phyloP scores from a whole-genome alignment of 2,113 vertebrate genomes.

The Acrocephalus kingi region DNA sequence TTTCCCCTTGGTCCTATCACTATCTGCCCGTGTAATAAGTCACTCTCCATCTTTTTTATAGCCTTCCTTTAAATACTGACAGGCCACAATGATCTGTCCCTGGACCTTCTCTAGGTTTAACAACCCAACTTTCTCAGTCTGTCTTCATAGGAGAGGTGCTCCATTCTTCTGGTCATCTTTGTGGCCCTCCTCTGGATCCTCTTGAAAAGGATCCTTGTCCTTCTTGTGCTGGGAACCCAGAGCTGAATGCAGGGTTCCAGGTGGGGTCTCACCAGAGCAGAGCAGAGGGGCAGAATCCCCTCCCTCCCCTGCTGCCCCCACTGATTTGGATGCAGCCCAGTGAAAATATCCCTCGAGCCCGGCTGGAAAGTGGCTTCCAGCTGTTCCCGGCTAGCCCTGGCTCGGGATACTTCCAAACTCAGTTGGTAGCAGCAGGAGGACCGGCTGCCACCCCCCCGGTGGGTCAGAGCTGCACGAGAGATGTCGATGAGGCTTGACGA shows the following conservation, averaged over 20 bases:
- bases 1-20: not conserved
- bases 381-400: no score
- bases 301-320: rapidly evolving
- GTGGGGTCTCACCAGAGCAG: rapidly evolving
- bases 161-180: not conserved
- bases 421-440: no score
- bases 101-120: not conserved
- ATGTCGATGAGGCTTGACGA: no score
- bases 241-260: not conserved
- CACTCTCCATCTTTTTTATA: not conserved
- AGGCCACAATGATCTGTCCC: not conserved
- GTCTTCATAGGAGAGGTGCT: not conserved
- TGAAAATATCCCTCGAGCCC: no score
- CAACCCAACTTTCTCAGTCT: not conserved
- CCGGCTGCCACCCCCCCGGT: no score
- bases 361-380: no score
- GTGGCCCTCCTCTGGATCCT: rapidly evolving
- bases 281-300: not conserved
- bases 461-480: no score
- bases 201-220: rapidly evolving
- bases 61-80: not conserved
- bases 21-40: not conserved
- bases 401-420: no score
- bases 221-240: not conserved
- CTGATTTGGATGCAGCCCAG: not conserved